Evolutionary conservation across 2,888 invertebrate genomes (phyloP), one percentile per base, ranked within the genome.

Genomic region (Pseudeuparius sepicola): DNA sequence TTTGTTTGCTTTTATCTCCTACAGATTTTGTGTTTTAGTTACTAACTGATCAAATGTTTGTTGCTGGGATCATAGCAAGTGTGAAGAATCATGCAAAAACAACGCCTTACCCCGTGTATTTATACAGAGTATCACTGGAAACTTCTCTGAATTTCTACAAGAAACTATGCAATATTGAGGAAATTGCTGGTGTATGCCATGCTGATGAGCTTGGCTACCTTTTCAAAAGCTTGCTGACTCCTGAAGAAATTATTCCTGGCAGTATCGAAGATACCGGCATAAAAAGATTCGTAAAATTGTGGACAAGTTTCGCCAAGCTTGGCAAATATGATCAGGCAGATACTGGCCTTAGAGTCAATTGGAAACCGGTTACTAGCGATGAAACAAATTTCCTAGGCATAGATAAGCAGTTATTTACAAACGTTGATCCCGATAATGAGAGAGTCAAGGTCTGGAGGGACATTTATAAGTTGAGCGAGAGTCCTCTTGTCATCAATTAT

Each of bases 241-340:
- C 44, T 5, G 14, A 17, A 14, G 20, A 20, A 23, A 38, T 55
- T 6, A 32, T 40, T 10, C 34, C 42, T 4, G 46, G 43, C 4
- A 51, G 51, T 23, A 10, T 41, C n/a, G 56, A 56, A 45, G 52
- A 53, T 14, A 29, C 41, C 11, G 36, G 44, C 4, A 36, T 54
- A 14, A 41, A 44, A 29, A 41, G 49, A 14, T 45, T 55, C 33
- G 39, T 50, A 5, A 49, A 43, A 29, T 25, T 56, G 7, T 56
- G 56, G 56, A 47, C 51, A 2, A 54, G 54, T 41, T 56, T 56
- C 37, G 55, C 56, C 4, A 47, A 39, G 35, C 44, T 27, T 32
- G 48, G 48, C 4, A 43, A 51, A n/a, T n/a, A n/a, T n/a, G n/a
- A n/a, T n/a, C n/a, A n/a, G n/a, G n/a, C n/a, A n/a, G n/a, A 13